Evolutionary conservation across 2,888 invertebrate genomes (phyloP), one percentile per base, ranked within the genome.

Genomic region (Dysmachus trigonus): DNA sequence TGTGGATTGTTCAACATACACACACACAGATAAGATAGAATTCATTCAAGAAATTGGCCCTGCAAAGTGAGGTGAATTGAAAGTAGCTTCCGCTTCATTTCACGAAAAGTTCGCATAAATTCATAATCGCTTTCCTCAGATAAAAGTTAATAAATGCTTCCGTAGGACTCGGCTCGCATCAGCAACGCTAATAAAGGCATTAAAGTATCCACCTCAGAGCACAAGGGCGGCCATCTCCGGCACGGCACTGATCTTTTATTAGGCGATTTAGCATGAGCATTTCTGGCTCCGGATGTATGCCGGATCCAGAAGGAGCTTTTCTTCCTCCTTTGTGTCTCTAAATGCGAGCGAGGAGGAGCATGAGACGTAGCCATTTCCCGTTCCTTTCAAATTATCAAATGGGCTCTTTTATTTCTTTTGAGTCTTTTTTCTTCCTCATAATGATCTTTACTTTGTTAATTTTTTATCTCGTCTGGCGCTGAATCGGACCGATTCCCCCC

Each of bases 391-490:
- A 35, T 71, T 82, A 53, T 82, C 82, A 71, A 71, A 82, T 82
- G 82, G 82, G 71, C 35, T 82, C 62, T 71, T 82, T 82, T 82
- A 33, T 62, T 82, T 71, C 82, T 82, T 82, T 79, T 62, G 82
- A 82, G 82, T 41, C 62, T 71, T 71, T 71, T 82, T 71, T 33
- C 79, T 27, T 53, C 71, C 71, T 82, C 53, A 71, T 82, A 82
- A 82, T 82, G 82, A 82, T 53, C 82, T 82, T 38, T 38, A 82
- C 71, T 82, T 82, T 82, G 82, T 82, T 82, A 82, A 71, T 82
- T 82, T 82, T 82, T 82, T 62, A 79, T 82, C 82, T 22, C 47
- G 41, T 62, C 18, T 35, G 35, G 10, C 33, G 18, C 73, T 73
- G 73, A 73, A 73, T 73, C 35, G 31, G 33, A 6, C 33, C 18